Base-by-base conservation (phyloP, 2,888 invertebrate species). In the Volucella inflata region DNA sequence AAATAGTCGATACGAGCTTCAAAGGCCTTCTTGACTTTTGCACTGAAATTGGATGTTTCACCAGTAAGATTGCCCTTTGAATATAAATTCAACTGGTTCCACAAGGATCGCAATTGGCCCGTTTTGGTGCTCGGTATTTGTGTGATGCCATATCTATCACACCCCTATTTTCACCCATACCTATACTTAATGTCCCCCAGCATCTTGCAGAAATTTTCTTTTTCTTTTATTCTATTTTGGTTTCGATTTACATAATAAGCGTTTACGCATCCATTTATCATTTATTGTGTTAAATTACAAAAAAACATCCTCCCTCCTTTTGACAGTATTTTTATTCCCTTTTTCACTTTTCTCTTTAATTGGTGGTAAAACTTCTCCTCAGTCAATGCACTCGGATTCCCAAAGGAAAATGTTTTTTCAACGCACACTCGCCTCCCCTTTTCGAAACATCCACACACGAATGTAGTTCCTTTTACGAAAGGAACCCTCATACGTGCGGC, bases 311-410 rank as follows among this genome's bases (percentile, higher is more conserved):
- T 30, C 46, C 14, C 21, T 48, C 16, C 46, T 53, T 36, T 9
- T 2, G 60, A 44, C 1, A 11, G 21, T 6, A 11, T n/a, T 17
- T 62, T 17, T 17, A 3, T 38, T 11, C 8, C 38, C 40, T 55
- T 48, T 48, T n/a, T 40, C 12, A 21, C 12, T 40, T 40, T 21
- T 14, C 40, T 44, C 11, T 57, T 74, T 59, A 75, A 55, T 65
- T 75, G 65, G 57, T 65, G 64, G 14, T 44, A 64, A 64, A 65
- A 65, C 36, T 65, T 50, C 14, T 46, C 55, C 57, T 21, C 38
- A 17, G 17, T 36, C 12, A 50, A n/a, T 21, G 46, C 46, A 30
- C 17, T 36, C 55, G 36, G 55, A 6, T 40, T 53, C 30, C 46
- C 48, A 17, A 64, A 46, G 55, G 8, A 46, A 51, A 74, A 16